Base-by-base conservation (phyloP, 2,113 vertebrate species). In the Gavia stellata region DNA sequence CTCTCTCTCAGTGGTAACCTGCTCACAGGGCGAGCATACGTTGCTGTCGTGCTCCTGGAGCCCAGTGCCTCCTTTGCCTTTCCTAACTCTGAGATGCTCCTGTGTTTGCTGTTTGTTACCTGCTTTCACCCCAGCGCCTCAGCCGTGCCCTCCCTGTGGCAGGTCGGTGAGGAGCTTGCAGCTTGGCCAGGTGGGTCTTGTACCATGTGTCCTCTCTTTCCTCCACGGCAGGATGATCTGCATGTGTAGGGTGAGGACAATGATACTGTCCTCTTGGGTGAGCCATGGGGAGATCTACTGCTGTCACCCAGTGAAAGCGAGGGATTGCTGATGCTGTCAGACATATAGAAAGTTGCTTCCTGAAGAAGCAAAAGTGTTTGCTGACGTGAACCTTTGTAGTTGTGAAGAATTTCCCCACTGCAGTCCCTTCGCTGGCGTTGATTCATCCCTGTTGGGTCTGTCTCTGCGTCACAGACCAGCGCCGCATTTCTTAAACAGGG, bases 171-270 rank as follows among this genome's bases (percentile, higher is more conserved):
- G 62, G 55, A 68, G 10, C 21, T 8, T 4, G 4, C 52, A 33
- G 44, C 50, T 42, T 23, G 36, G 44, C 24, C 47, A 19, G 24
- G 25, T 0, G 1, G 15, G 38, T 47, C 45, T 36, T 34, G 53
- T 9, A 36, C 33, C 1, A 0, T 5, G 2, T 15, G 12, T 53
- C 29, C 45, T 53, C 36, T 34, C 20, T 26, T 38, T 49, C 55
- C 49, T 55, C 47, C 8, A 4, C 55, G 49, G 7, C 6, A 16
- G 44, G 61, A 66, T 36, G 36, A 67, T 28, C 68, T 40, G 16
- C 34, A 17, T 1, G 3, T 9, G 33, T 28, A 33, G 42, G 49
- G 14, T 58, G 56, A 71, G 65, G 65, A 49, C 44, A 85, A 56
- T 16, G 2, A 19, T 49, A 13, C 14, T 18, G 33, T 36, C 36